Percentiles rank a stretch among this genome's conserved stretches.
phyloP scores from a whole-genome alignment of 2,113 vertebrate genomes.

The Hyaena hyaena region DNA sequence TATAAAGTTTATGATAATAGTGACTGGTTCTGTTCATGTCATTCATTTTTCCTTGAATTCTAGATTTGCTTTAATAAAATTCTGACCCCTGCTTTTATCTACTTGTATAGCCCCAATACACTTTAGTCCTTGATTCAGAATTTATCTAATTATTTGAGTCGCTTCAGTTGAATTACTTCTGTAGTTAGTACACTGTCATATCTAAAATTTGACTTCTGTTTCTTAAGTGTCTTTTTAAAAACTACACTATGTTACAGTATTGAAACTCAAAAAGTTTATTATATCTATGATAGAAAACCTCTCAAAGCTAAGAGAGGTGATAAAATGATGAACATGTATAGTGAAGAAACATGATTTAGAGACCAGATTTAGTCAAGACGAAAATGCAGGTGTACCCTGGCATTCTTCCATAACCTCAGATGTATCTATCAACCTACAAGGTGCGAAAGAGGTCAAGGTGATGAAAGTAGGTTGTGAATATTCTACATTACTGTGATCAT shows the following conservation, averaged over 20 bases:
- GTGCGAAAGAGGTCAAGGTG: neutral
- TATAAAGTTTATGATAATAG: neutral
- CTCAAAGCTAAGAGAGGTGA: neutral
- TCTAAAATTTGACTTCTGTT: slow-evolving; percentile 6
- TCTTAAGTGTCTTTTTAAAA: neutral
- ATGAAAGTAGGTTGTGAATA: neutral
- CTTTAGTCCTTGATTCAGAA: neutral
- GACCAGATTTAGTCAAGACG: neutral
- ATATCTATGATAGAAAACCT: neutral
- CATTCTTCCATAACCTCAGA: neutral
- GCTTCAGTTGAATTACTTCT: neutral
- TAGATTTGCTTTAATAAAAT: neutral
- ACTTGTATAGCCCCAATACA: neutral
- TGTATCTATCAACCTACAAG: neutral
- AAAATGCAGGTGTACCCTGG: neutral
- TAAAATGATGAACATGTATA: neutral
- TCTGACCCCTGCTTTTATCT: neutral
- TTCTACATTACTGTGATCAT: neutral
- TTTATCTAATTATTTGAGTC: neutral
- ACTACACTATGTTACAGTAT: neutral
- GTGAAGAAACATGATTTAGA: neutral
- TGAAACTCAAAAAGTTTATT: neutral
- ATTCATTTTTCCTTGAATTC: slow-evolving; percentile 14
- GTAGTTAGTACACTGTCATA: neutral
- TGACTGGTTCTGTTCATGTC: neutral